These are phyloP conservation scores for Sander lucioperca DNA, from an alignment of 2,113 vertebrate genomes.

Conservation along the genomic window DNA sequence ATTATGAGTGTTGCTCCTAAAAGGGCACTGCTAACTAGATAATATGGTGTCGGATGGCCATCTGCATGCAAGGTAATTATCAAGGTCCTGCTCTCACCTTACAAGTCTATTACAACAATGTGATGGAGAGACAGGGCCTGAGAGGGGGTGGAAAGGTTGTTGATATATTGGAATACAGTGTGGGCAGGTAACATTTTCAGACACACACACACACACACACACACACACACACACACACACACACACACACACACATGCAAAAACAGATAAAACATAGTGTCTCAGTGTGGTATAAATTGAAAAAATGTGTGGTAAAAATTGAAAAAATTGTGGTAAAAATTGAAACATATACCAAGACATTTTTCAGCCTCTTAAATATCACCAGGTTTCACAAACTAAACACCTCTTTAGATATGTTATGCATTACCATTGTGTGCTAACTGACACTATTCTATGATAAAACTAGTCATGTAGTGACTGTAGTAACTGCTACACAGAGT, in stretches of 20 bases:
- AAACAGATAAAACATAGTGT: not conserved
- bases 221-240: not conserved
- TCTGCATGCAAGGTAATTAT: slow-evolving; percentile 71
- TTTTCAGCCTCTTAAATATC: not conserved
- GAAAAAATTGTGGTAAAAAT: too few species aligned
- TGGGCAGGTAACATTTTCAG: slow-evolving; percentile 11
- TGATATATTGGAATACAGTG: slow-evolving; percentile 31
- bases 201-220: not conserved
- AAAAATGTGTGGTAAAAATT: not conserved
- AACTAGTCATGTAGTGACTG: not conserved
- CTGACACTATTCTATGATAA: slow-evolving; percentile 10
- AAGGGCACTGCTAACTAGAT: slow-evolving; percentile 52
- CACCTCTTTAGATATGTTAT: not conserved
- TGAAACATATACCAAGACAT: not conserved
- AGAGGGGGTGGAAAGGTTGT: slow-evolving; percentile 16
- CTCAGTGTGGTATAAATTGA: not conserved
- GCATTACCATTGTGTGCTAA: slow-evolving; percentile 21
- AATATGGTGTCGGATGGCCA: slow-evolving; percentile 75
- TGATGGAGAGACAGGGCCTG: slow-evolving; percentile 20
- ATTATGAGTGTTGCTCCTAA: slow-evolving; percentile 61
- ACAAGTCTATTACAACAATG: slow-evolving; percentile 63
- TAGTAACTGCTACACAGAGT: not conserved
- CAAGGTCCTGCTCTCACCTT: slow-evolving; percentile 73
- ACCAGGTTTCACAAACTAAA: not conserved
- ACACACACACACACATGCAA: not conserved